These are phyloP conservation scores for Idaea dimidiata DNA, from an alignment of 2,888 invertebrate species.

Conservation along the genomic window DNA sequence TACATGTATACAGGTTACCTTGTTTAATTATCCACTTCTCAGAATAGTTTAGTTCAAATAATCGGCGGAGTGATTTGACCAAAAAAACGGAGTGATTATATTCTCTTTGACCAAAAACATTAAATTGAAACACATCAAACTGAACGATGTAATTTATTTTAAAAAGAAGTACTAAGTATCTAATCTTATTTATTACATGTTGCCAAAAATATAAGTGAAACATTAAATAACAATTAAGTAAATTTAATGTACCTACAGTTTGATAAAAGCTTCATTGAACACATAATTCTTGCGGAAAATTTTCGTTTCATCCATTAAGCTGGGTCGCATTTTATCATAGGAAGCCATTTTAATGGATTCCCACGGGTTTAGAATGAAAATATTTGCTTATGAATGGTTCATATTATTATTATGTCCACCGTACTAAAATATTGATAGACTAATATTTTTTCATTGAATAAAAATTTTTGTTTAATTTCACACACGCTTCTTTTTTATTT, in stretches of 20 bases:
- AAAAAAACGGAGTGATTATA: no score
- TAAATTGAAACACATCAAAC: no score
- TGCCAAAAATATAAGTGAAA: neutral
- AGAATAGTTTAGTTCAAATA: neutral
- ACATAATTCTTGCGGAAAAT: neutral
- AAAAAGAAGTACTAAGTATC: no score
- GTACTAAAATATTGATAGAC: no score
- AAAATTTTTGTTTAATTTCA: no score
- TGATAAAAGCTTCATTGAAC: neutral
- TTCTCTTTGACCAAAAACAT: no score
- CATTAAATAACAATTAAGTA: neutral
- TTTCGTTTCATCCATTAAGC: slow-evolving; percentile 1
- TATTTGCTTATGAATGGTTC: neutral
- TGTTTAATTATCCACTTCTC: neutral
- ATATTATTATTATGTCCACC: no score
- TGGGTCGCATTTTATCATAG: neutral
- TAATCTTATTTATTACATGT: no score
- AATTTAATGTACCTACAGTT: neutral
- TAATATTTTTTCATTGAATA: no score
- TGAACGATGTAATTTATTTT: no score
- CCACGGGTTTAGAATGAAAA: neutral
- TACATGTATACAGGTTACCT: neutral
- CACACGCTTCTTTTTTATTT: no score
- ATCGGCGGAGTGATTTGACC: no score
- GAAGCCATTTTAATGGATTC: neutral